Evolutionary conservation across 2,797 vertebrate genomes (phyloP), one percentile per base, ranked within the genome.

Genomic region (Cichlasoma orientale): DNA sequence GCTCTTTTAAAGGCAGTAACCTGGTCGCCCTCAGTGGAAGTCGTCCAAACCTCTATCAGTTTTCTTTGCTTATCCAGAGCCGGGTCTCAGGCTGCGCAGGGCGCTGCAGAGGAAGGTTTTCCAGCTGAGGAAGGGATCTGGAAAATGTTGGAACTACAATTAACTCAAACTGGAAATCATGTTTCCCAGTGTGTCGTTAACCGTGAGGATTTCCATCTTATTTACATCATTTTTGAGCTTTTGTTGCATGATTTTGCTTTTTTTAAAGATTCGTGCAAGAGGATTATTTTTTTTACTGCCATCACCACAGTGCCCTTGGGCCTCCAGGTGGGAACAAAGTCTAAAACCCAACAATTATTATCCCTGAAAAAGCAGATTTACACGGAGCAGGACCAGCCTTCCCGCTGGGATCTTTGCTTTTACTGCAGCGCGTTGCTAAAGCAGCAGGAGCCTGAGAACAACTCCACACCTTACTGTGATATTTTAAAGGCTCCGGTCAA

Each of bases 391-490:
- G 9, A 29, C 16, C 5, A 7, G 25, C 25, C 21, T 44, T 41
- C 16, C 44, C 13, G 14, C 11, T 14, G 14, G 41, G 14, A 16
- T 47, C 41, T 19, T 2, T 47, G 23, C 0, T 68, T 55, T 70
- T 19, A 73, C 58, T 19, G 58, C 76, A 33, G 68, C 4, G 0
- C 1, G 52, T 4, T 11, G 63, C 59, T 23, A 38, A 27, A 70
- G 53, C 73, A 75, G 52, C 56, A 73, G 63, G 14, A 50, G 55
- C 33, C 12, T 7, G 66, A 72, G 55, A 36, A 73, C 66, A 12
- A 66, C 8, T 36, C 41, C 36, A 90, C 89, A 75, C 80, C 89
- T 63, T 0, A 3, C 63, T 68, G 86, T 14, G 71, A 87, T 36
- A 12, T 72, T 55, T 57, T 12, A 41, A 27, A 75, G 25, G 41